Percentiles rank a stretch among this genome's conserved stretches.
Evolutionary conservation across 1,140 invertebrate species (phyloP).

Genomic region (Drosophila tani): DNA sequence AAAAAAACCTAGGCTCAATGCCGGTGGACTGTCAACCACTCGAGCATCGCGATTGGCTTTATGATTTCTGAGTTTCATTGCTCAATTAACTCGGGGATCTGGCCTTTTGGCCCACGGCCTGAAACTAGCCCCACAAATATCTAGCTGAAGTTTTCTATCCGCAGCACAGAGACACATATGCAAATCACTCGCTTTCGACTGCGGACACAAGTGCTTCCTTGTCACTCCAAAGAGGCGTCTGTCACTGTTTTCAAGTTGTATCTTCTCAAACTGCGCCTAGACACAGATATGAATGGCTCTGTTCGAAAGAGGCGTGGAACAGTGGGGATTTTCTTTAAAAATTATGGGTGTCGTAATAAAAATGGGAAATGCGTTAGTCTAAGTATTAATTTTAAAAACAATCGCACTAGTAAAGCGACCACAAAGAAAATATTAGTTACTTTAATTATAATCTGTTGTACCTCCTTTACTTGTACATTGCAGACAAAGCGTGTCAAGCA

Average conservation of each 20-base stretch:
- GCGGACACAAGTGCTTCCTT: conserved; percentile 69
- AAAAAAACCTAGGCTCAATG: conserved; percentile 50
- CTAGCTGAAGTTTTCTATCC: conserved; percentile 27
- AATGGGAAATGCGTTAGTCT: too few species aligned
- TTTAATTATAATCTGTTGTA: too few species aligned
- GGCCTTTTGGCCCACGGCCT: conserved; percentile 61
- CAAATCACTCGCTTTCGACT: conserved; percentile 31
- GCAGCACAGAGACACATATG: conserved; percentile 20
- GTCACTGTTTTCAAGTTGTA: conserved; percentile 42
- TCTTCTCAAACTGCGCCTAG: conserved; percentile 64
- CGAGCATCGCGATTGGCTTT: conserved; percentile 44
- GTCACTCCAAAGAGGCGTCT: conserved; percentile 68
- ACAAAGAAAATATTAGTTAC: too few species aligned
- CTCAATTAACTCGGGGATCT: conserved; percentile 68
- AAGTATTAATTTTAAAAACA: too few species aligned
- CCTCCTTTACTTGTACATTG: too few species aligned
- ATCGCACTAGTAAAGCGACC: too few species aligned
- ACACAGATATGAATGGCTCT: conserved; percentile 23
- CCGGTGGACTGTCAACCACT: conserved; percentile 51
- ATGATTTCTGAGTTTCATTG: conserved; percentile 49
- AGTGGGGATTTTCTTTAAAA: conserved; percentile 8
- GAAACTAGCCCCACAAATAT: conserved; percentile 17
- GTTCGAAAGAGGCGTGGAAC: conserved; percentile 19
- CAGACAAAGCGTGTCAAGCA: too few species aligned
- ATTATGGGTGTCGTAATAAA: background rate